Base-by-base conservation (phyloP, 1,140 invertebrate genomes). In the Nixonia krombeini region DNA sequence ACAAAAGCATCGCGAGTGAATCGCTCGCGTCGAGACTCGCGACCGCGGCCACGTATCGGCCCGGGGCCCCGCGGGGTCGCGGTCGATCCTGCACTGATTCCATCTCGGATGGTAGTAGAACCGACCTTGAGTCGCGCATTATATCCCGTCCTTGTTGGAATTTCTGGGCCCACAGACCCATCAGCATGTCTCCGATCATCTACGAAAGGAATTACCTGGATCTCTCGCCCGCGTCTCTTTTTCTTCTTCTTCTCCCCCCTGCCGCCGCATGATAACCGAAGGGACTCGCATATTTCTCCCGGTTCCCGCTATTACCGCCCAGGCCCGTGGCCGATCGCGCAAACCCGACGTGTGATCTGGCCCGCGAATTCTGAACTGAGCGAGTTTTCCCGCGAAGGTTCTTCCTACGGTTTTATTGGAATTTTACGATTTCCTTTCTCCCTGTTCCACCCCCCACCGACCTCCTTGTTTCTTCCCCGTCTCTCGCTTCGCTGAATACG, bases 101-200 rank as follows among this genome's bases (percentile, higher is more conserved):
- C 73, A 70, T 72, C 73, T 73, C 70, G 63, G 68, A 61, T 46
- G 74, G 79, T 84, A 82, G 82, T 85, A 85, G 78, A 83, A 80
- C 76, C 82, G 83, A 85, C 83, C 83, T 85, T 85, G 83, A 84
- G 79, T 82, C 81, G 80, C 80, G 74, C 78, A 81, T 81, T 77
- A 83, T 78, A 75, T 72, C 67, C 66, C 80, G 75, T 80, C 81
- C 79, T 83, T 80, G 80, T 79, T 84, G 83, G 81, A 85, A 85
- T 85, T 82, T 84, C 79, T 84, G 76, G 76, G 70, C 70, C 70
- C 73, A 51, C 62, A 68, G 75, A 58, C 72, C 71, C 77, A 78
- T 81, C 76, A 75, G 76, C 74, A 58, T 76, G 73, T 78, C 75
- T 79, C 72, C 70, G 61, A 72, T 63, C 59, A 45, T 59, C 61